A percentile compares a stretch with the other conserved stretches of the same genome.
phyloP scores from a whole-genome alignment of 64 coral and sea anemone species.

The Porites lutea region DNA sequence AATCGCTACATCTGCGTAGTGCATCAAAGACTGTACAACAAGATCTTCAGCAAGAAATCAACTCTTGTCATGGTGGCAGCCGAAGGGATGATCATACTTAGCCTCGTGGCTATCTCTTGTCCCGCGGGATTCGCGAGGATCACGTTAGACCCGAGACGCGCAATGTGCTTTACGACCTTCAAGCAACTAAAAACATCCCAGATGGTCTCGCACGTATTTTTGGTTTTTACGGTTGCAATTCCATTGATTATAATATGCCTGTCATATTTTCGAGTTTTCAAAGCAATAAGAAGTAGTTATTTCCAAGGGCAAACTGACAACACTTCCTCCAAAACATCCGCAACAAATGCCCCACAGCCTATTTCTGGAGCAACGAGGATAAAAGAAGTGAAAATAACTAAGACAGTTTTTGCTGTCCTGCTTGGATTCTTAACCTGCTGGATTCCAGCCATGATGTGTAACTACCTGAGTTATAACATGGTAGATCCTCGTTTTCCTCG shows the following conservation, averaged over 20 bases:
- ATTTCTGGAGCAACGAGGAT: not conserved
- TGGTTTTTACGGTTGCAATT: constrained; percentile 9
- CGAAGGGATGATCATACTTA: not conserved
- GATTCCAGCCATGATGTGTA: not conserved
- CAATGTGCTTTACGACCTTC: constrained; percentile 11
- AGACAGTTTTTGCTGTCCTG: constrained; percentile 19
- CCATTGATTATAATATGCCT: constrained; percentile 8
- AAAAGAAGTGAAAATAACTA: constrained; percentile 7
- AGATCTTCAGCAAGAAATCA: constrained; percentile 16
- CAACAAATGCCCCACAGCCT: too few relatives aligned
- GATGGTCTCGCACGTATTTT: constrained; percentile 6
- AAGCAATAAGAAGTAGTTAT: constrained; percentile 7
- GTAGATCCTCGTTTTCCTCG: constrained; percentile 19
- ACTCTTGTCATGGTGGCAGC: not conserved
- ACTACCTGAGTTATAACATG: constrained; percentile 28
- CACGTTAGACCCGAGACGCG: constrained; percentile 19
- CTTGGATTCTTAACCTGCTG: constrained; percentile 3
- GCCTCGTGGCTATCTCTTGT: not conserved
- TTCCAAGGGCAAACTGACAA: not conserved
- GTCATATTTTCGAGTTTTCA: constrained; percentile 22
- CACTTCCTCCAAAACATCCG: not conserved
- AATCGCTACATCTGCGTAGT: constrained; percentile 36
- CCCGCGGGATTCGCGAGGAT: not conserved
- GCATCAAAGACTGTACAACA: not conserved
- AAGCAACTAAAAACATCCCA: not conserved